Percentiles rank a stretch among this genome's conserved stretches.
Evolutionary conservation across 2,113 vertebrate genomes (phyloP).

Genomic region (Caranx ignobilis): DNA sequence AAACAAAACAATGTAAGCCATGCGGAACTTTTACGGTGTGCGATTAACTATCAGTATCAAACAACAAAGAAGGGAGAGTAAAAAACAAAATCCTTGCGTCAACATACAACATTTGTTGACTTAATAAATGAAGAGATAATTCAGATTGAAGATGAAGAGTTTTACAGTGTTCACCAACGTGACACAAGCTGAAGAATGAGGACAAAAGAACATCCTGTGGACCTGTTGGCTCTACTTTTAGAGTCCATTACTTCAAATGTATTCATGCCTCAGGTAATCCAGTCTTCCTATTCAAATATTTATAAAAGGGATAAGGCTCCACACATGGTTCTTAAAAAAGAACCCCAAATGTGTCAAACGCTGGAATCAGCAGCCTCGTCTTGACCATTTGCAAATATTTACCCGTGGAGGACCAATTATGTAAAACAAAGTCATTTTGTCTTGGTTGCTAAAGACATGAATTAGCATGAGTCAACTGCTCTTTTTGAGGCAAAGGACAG

Average conservation of each 20-base stretch:
- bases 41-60: too few species aligned
- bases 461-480: conserved; percentile 41
- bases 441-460: conserved; percentile 49
- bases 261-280: conserved; percentile 53
- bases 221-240: background rate
- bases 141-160: too few species aligned
- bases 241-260: conserved; percentile 35
- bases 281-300: conserved; percentile 66
- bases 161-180: conserved; percentile 1
- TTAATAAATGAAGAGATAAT: too few species aligned
- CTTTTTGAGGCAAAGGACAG: conserved; percentile 22
- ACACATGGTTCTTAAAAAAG: conserved; percentile 17
- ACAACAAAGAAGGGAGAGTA: too few species aligned
- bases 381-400: conserved; percentile 59
- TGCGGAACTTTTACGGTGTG: too few species aligned
- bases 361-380: conserved; percentile 27
- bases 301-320: conserved; percentile 45
- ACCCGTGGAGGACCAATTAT: conserved; percentile 44
- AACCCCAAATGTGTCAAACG: conserved; percentile 15
- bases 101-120: too few species aligned
- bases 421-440: conserved; percentile 41
- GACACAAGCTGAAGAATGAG: background rate
- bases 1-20: too few species aligned
- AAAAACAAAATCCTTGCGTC: too few species aligned
- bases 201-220: conserved; percentile 14